Conservation (phyloP, 2,888 invertebrate species). For the Callosobruchus maculatus region DNA sequence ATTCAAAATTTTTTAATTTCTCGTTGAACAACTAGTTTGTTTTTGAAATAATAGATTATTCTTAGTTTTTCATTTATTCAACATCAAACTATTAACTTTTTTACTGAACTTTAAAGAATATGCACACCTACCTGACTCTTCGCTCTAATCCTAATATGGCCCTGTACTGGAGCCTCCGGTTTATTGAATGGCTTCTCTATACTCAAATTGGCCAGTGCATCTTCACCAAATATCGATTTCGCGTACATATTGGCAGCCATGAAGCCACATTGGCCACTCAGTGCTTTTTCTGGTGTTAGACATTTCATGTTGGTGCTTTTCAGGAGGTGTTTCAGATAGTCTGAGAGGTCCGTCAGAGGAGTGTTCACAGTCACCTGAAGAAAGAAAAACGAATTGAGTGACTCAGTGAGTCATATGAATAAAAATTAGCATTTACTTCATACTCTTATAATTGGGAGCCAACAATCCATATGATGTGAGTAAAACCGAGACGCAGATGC, state of each 20-base stretch:
- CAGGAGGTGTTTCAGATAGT: slow-evolving; percentile 88
- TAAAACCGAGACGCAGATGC: too few relatives aligned
- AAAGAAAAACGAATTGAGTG: too few relatives aligned
- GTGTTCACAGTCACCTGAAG: slow-evolving; percentile 75
- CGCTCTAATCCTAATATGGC: slow-evolving; percentile 96
- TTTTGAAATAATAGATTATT: too few relatives aligned
- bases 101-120: too few relatives aligned
- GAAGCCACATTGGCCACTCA: slow-evolving; percentile 97
- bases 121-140: slow-evolving; percentile 81
- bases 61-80: too few relatives aligned
- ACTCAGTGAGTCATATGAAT: too few relatives aligned
- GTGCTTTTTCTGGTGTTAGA: slow-evolving; percentile 94
- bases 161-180: slow-evolving; percentile 83
- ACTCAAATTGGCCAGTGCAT: slow-evolving; percentile 97
- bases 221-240: slow-evolving; percentile 96
- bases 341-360: slow-evolving; percentile 84
- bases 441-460: too few relatives aligned
- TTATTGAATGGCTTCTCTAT: slow-evolving; percentile 93
- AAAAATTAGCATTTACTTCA: too few relatives aligned
- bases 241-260: slow-evolving; percentile 99
- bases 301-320: slow-evolving; percentile 99
- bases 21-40: too few relatives aligned
- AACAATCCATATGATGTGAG: too few relatives aligned
- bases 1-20: too few relatives aligned
- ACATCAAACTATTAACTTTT: too few relatives aligned